Evolutionary conservation across 2,113 vertebrate genomes (phyloP).

Genomic region (Acinonyx jubatus): DNA sequence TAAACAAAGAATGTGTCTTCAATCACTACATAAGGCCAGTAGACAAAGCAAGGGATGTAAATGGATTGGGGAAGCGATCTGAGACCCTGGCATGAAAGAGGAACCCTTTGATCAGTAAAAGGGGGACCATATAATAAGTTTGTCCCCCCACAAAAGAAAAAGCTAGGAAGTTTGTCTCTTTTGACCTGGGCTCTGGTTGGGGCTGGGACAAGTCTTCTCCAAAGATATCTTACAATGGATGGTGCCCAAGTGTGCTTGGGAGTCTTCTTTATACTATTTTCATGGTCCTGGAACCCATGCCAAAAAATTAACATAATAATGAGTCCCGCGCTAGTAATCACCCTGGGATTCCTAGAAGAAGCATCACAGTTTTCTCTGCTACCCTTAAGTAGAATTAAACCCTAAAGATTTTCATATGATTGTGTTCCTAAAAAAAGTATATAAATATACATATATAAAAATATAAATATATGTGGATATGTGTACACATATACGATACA

Average conservation of each 20-base stretch:
- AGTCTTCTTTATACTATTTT: neutral
- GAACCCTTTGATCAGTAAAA: neutral
- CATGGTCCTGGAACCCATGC: neutral
- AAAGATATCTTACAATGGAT: neutral
- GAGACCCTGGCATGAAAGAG: neutral
- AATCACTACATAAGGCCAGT: neutral
- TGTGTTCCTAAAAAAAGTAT: neutral
- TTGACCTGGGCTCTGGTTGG: neutral
- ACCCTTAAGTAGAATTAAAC: slow-evolving; percentile 4
- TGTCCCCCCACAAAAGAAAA: neutral
- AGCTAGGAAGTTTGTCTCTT: neutral
- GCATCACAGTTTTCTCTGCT: neutral
- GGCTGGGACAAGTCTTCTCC: neutral
- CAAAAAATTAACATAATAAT: slow-evolving; percentile 31
- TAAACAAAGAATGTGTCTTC: neutral
- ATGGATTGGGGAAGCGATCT: neutral
- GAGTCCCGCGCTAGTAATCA: neutral
- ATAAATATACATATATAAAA: no score
- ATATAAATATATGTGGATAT: no score
- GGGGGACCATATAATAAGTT: neutral
- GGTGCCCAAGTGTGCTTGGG: neutral
- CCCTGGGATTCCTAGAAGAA: neutral
- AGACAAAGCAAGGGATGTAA: neutral
- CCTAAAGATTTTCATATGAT: neutral
- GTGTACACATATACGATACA: neutral